A percentile compares a stretch with the other conserved stretches of the same genome.
Conservation (phyloP, 1,140 invertebrate species). For the Cydia fagiglandana region DNA sequence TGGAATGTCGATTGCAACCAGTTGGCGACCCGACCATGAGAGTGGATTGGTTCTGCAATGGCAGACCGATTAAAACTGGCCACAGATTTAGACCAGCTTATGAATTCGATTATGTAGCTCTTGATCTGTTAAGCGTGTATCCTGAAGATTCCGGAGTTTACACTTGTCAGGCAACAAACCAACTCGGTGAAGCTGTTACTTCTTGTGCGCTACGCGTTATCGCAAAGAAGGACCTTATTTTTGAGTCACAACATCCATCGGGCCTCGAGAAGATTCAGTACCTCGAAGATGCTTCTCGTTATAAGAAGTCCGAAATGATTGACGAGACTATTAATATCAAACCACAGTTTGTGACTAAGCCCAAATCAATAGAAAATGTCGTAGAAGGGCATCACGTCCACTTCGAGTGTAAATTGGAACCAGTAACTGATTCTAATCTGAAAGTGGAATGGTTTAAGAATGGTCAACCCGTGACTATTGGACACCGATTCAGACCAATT, state of each 20-base stretch:
- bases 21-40: conserved; percentile 97
- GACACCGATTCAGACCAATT: conserved; percentile 94
- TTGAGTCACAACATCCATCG: conserved; percentile 92
- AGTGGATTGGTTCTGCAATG: conserved; percentile 99
- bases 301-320: conserved; percentile 89
- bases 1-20: conserved; percentile 95
- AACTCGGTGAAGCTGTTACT: conserved; percentile 95
- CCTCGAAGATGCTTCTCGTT: conserved; percentile 91
- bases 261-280: conserved; percentile 95
- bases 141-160: conserved; percentile 98
- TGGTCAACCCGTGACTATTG: conserved; percentile 91
- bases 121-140: conserved; percentile 97
- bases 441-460: conserved; percentile 97
- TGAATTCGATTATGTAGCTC: conserved; percentile 98
- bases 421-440: conserved; percentile 95
- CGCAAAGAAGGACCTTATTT: conserved; percentile 91
- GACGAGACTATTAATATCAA: conserved; percentile 91
- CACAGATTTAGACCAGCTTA: conserved; percentile 97
- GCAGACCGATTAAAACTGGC: conserved; percentile 91
- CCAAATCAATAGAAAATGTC: conserved; percentile 91
- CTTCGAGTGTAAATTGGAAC: conserved; percentile 98
- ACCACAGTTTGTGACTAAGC: conserved; percentile 91
- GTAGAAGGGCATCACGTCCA: conserved; percentile 96
- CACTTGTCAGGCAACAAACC: conserved; percentile 94
- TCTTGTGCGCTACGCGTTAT: conserved; percentile 93